These are phyloP conservation scores for Crossaster papposus DNA, from an alignment of 53 echinoderm and acorn worm species.

Conservation along the genomic window DNA sequence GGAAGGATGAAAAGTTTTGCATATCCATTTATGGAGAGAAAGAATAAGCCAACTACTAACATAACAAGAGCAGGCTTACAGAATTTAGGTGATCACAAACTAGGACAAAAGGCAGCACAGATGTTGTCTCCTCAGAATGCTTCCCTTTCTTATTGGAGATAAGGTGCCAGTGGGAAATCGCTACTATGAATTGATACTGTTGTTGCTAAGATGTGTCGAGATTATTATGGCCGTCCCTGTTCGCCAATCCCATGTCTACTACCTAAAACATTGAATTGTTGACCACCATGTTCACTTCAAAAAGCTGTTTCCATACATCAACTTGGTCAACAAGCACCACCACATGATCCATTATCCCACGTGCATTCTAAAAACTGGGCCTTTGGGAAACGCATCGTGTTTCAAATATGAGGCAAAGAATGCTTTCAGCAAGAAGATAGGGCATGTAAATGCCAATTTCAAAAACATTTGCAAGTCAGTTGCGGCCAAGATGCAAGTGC, in stretches of 20 bases:
- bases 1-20: constrained; percentile 55
- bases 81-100: constrained; percentile 69
- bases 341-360: constrained; percentile 64
- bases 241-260: constrained; percentile 30
- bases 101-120: constrained; percentile 77
- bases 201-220: constrained; percentile 49
- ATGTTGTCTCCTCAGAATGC: constrained; percentile 62
- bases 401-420: constrained; percentile 64
- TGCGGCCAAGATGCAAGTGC: constrained; percentile 36
- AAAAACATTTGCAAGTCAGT: constrained; percentile 55
- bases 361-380: constrained; percentile 38
- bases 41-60: constrained; percentile 57
- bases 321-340: constrained; percentile 65
- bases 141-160: constrained; percentile 61
- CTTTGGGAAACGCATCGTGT: constrained; percentile 41
- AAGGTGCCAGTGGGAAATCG: constrained; percentile 42
- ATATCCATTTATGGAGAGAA: constrained; percentile 65
- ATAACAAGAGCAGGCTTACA: constrained; percentile 24
- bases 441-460: constrained; percentile 50
- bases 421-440: constrained; percentile 54
- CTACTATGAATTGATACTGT: constrained; percentile 50
- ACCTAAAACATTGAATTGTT: constrained; percentile 48
- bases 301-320: constrained; percentile 37
- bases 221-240: constrained; percentile 54
- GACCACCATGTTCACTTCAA: constrained; percentile 66